Evolutionary conservation across 1,140 invertebrate genomes (phyloP).

Genomic region (Lucilia sericata): DNA sequence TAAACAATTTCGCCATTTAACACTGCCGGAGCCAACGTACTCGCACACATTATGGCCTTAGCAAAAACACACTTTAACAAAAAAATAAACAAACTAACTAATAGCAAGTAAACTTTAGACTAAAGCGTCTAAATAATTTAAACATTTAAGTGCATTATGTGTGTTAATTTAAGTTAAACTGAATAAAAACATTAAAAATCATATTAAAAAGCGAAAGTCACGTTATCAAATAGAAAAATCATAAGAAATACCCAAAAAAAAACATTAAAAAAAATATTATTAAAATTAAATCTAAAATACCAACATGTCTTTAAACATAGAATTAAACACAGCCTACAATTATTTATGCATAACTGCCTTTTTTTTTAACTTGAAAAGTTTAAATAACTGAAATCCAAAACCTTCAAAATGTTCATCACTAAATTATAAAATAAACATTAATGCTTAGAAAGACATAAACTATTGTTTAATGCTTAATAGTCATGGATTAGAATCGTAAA

Average conservation of each 20-base stretch:
- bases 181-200: too few relatives aligned
- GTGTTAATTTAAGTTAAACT: neutral
- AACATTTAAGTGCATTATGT: slow-evolving; percentile 16
- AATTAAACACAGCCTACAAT: slow-evolving; percentile 13
- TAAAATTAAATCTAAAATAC: neutral
- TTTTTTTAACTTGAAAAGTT: neutral
- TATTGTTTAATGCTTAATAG: too few relatives aligned
- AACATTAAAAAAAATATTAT: neutral
- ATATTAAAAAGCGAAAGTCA: slow-evolving; percentile 27
- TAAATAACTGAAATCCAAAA: too few relatives aligned
- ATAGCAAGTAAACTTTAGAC: neutral
- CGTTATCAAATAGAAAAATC: slow-evolving; percentile 8
- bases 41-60: slow-evolving; percentile 1
- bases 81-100: neutral
- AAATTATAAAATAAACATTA: too few relatives aligned
- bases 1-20: slow-evolving; percentile 37
- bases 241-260: neutral
- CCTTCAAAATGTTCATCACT: too few relatives aligned
- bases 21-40: neutral
- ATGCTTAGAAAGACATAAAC: too few relatives aligned
- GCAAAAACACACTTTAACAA: too few relatives aligned
- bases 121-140: neutral
- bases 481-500: too few relatives aligned
- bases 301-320: neutral
- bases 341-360: neutral